phyloP scores from a whole-genome alignment of 1,140 invertebrate species.

The Pseudomyrmex flavicornis region DNA sequence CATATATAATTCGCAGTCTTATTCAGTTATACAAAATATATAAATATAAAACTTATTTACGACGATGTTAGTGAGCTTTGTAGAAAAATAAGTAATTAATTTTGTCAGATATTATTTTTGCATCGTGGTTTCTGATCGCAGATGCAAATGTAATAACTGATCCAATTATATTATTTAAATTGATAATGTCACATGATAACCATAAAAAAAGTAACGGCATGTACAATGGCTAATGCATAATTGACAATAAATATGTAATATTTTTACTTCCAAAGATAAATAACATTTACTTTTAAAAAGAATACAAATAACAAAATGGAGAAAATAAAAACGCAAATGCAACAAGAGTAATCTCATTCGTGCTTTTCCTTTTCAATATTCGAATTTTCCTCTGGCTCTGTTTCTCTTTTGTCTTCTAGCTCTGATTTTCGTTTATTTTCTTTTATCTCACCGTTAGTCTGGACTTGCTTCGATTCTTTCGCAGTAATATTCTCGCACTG shows the following conservation, averaged over 20 bases:
- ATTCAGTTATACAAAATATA: conserved; percentile 23
- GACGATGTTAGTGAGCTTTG: neutral
- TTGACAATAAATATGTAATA: neutral
- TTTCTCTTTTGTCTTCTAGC: neutral
- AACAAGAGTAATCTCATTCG: neutral
- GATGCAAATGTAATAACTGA: neutral
- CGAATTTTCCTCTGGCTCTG: neutral
- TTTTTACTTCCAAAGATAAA: conserved; percentile 1
- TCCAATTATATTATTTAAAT: no score
- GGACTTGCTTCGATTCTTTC: neutral
- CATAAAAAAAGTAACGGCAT: no score
- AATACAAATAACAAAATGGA: neutral
- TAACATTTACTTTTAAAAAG: neutral
- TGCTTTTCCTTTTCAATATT: conserved; percentile 3
- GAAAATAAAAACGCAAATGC: neutral
- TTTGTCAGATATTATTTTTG: neutral
- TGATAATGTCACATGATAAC: no score
- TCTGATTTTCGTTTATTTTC: no score
- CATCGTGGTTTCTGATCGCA: neutral
- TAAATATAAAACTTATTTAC: conserved; percentile 42
- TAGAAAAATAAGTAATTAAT: neutral
- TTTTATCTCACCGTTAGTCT: no score
- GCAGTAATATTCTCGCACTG: conserved; percentile 73
- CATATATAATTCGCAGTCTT: neutral
- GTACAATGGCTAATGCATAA: no score